Evolutionary conservation across 1,140 invertebrate genomes (phyloP).

Genomic region (Lithobius niger): DNA sequence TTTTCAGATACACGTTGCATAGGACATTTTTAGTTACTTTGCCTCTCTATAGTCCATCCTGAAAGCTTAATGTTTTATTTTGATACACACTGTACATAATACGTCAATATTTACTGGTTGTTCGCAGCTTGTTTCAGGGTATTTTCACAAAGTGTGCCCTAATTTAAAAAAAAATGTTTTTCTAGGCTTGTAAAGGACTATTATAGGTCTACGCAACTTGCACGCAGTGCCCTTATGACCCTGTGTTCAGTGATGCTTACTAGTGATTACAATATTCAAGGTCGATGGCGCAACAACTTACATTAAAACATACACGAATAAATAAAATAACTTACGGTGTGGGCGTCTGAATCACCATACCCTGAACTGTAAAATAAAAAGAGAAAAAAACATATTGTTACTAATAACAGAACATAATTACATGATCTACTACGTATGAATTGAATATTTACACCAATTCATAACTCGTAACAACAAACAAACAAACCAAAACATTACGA

Average conservation of each 20-base stretch:
- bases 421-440: neutral
- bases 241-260: neutral
- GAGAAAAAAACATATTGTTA: slow-evolving; percentile 4
- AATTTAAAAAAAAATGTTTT: too few species aligned
- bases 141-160: too few species aligned
- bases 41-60: too few species aligned
- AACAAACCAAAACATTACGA: neutral
- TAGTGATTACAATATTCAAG: neutral
- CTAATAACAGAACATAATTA: neutral
- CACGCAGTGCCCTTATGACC: neutral
- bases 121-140: too few species aligned
- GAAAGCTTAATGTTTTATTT: too few species aligned
- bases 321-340: slow-evolving; percentile 15
- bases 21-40: too few species aligned
- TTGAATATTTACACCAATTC: neutral
- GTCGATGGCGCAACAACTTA: neutral
- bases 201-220: neutral
- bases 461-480: neutral
- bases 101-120: too few species aligned
- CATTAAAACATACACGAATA: neutral
- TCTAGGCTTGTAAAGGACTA: neutral
- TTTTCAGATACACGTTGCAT: too few species aligned
- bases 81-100: too few species aligned
- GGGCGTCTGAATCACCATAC: slow-evolving; percentile 21
- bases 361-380: slow-evolving; percentile 19